phyloP scores from a whole-genome alignment of 2,888 invertebrate species.

The Cheilosia urbana region DNA sequence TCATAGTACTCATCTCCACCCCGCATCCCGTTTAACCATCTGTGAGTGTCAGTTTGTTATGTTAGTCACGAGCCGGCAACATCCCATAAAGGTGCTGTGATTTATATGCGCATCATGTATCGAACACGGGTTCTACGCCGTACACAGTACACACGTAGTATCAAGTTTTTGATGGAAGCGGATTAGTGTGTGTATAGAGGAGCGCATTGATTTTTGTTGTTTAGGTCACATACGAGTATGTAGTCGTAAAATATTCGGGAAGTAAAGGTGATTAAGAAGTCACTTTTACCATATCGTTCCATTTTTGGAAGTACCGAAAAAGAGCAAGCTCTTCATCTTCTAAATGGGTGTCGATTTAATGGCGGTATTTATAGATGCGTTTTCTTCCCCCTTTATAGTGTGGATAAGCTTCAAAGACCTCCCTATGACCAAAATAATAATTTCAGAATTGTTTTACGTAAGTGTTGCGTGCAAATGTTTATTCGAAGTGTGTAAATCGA shows the following conservation, averaged over 20 bases:
- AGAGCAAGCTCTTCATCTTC: slow-evolving; percentile 7
- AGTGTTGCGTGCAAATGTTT: slow-evolving; percentile 7
- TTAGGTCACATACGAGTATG: not conserved
- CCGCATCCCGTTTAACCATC: not conserved
- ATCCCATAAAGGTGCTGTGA: slow-evolving; percentile 45
- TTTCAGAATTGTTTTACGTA: slow-evolving; percentile 26
- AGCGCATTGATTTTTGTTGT: slow-evolving; percentile 44
- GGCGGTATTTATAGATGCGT: slow-evolving; percentile 16
- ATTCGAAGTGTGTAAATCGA: slow-evolving; percentile 1
- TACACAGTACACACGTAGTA: slow-evolving; percentile 64
- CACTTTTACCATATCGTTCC: slow-evolving; percentile 32
- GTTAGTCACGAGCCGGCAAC: slow-evolving; percentile 53
- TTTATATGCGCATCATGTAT: slow-evolving; percentile 68
- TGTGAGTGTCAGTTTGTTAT: slow-evolving; percentile 17
- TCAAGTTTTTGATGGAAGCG: slow-evolving; percentile 62
- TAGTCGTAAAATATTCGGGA: slow-evolving; percentile 27
- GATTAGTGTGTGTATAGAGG: slow-evolving; percentile 30
- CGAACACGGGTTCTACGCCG: slow-evolving; percentile 59
- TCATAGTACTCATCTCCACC: not conserved
- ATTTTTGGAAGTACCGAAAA: not conserved
- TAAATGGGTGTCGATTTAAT: slow-evolving; percentile 17
- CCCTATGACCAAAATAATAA: slow-evolving; percentile 24
- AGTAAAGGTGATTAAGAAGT: slow-evolving; percentile 53
- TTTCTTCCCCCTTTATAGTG: not conserved
- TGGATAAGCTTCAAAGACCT: too few relatives aligned